These are phyloP conservation scores for Polydrusus cervinus DNA, from an alignment of 2,888 invertebrate genomes.

Conservation along the genomic window DNA sequence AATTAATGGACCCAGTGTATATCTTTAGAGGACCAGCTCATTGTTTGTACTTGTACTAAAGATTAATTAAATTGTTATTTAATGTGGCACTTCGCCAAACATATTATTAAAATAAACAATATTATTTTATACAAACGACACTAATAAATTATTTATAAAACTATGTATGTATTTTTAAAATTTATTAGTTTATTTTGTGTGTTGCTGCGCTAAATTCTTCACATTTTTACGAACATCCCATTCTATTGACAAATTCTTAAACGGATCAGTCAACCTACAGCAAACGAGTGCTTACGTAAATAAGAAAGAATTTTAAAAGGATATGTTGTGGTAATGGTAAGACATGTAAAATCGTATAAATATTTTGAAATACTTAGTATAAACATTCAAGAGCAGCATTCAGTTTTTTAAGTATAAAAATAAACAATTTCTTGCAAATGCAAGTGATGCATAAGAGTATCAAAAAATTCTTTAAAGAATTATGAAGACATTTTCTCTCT, in stretches of 20 bases:
- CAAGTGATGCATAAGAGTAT: not conserved
- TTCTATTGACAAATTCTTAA: constrained; percentile 36
- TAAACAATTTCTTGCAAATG: constrained; percentile 5
- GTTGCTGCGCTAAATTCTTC: constrained; percentile 31
- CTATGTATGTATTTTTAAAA: not conserved
- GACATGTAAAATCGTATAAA: constrained; percentile 41
- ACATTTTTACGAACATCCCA: constrained; percentile 16
- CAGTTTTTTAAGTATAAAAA: not conserved
- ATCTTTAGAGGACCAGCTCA: too few relatives aligned
- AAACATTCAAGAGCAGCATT: not conserved
- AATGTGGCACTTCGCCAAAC: not conserved
- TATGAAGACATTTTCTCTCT: too few relatives aligned
- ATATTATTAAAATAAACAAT: not conserved
- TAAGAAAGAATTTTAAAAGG: constrained; percentile 48
- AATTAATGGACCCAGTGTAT: too few relatives aligned
- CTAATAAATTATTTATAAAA: not conserved
- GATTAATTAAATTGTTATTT: not conserved
- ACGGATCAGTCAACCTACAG: constrained; percentile 31
- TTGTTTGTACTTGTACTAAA: too few relatives aligned
- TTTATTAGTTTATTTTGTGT: constrained; percentile 21
- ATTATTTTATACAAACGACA: not conserved
- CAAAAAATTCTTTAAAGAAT: not conserved
- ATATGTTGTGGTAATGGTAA: constrained; percentile 38
- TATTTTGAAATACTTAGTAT: constrained; percentile 35
- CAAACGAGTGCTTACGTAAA: constrained; percentile 40